Evolutionary conservation across 2,888 invertebrate genomes (phyloP).

Genomic region (Drosophila fulvimacula): DNA sequence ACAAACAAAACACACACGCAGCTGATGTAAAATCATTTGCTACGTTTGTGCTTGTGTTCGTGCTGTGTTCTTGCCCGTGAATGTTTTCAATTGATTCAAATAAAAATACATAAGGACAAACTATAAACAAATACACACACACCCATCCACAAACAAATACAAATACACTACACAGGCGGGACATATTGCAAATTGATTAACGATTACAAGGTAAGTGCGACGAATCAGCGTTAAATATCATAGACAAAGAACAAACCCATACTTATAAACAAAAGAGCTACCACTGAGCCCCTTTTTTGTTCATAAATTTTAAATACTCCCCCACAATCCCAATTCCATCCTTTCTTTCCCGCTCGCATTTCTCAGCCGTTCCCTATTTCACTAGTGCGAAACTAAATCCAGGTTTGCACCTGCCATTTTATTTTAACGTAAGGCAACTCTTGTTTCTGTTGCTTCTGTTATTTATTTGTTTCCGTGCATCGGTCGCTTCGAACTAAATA

Average conservation of each 20-base stretch:
- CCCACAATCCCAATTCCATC: constrained; percentile 23
- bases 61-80: constrained; percentile 61
- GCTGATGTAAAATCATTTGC: constrained; percentile 76
- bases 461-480: constrained; percentile 38
- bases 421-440: constrained; percentile 68
- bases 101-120: constrained; percentile 64
- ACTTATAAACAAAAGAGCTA: neutral
- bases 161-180: constrained; percentile 33
- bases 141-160: constrained; percentile 14
- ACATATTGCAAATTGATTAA: constrained; percentile 73
- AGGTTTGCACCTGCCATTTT: constrained; percentile 77
- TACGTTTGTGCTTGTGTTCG: constrained; percentile 60
- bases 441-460: constrained; percentile 39
- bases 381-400: constrained; percentile 34
- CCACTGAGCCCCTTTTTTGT: constrained; percentile 67
- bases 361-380: constrained; percentile 2
- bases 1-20: constrained; percentile 41
- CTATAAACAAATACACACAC: constrained; percentile 38
- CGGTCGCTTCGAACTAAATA: constrained; percentile 48
- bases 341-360: neutral
- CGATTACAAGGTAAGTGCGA: constrained; percentile 74
- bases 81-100: constrained; percentile 77
- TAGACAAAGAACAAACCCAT: constrained; percentile 33
- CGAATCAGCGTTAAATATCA: constrained; percentile 45
- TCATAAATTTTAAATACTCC: constrained; percentile 54